Percentiles rank a stretch among this genome's conserved stretches.
These are phyloP conservation scores for Laspeyria flexula DNA, from an alignment of 2,888 invertebrate species.

Conservation along the genomic window DNA sequence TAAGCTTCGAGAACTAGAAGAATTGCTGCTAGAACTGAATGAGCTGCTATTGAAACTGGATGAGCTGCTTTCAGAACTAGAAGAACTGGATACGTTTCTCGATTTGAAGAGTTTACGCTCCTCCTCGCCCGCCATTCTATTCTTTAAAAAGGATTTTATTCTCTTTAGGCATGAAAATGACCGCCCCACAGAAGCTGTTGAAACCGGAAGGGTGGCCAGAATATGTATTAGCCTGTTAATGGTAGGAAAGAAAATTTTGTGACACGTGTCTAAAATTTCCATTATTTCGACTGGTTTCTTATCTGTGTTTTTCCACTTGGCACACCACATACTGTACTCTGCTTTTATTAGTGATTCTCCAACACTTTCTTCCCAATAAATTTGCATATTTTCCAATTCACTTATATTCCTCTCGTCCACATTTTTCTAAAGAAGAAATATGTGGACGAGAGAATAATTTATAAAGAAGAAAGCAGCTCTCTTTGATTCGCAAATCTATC, in stretches of 20 bases:
- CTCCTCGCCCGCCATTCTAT: no score
- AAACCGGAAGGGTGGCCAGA: constrained; percentile 15
- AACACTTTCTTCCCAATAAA: constrained; percentile 15
- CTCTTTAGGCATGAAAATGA: constrained; percentile 11
- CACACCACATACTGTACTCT: constrained; percentile 13
- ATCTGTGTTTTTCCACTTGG: constrained; percentile 13
- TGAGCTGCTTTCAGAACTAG: background rate
- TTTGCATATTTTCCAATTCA: background rate
- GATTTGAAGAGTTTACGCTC: no score
- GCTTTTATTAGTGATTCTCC: constrained; percentile 13
- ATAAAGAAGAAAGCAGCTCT: constrained; percentile 21
- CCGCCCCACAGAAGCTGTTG: constrained; percentile 8
- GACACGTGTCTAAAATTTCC: constrained; percentile 11
- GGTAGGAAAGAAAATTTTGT: constrained; percentile 13
- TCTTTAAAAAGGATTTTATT: constrained; percentile 7
- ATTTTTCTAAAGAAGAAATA: no score
- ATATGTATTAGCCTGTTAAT: constrained; percentile 15
- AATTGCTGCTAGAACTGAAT: background rate
- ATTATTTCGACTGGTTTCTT: constrained; percentile 15
- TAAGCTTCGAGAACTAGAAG: background rate
- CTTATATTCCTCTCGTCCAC: constrained; percentile 16
- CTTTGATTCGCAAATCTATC: constrained; percentile 16
- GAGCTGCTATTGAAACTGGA: background rate
- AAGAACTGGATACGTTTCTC: background rate
- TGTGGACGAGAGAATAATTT: constrained; percentile 18